These are phyloP conservation scores for Pachymerium ferrugineum DNA, from an alignment of 2,888 invertebrate species.

Conservation along the genomic window DNA sequence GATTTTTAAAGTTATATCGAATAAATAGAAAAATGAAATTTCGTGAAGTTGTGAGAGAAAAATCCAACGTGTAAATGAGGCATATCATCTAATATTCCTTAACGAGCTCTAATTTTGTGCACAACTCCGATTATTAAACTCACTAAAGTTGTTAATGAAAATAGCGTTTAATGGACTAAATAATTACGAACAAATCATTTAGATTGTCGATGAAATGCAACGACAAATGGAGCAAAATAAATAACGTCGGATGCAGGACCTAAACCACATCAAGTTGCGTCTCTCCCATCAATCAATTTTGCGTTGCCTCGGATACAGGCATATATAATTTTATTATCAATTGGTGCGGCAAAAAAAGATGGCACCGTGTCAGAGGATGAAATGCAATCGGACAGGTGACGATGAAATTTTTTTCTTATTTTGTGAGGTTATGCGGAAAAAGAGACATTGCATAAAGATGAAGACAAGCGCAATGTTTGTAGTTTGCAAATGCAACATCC, in stretches of 20 bases:
- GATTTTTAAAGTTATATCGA: neutral
- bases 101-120: constrained; percentile 23
- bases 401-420: too few relatives aligned
- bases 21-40: too few relatives aligned
- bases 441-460: constrained; percentile 13
- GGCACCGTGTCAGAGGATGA: neutral
- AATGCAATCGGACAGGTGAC: neutral
- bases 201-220: neutral
- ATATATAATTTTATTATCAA: neutral
- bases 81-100: neutral
- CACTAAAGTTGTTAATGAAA: neutral
- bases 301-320: neutral
- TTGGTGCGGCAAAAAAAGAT: neutral
- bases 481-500: constrained; percentile 18
- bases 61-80: constrained; percentile 7
- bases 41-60: too few relatives aligned
- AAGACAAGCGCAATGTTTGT: constrained; percentile 18
- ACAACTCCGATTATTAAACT: constrained; percentile 21
- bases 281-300: neutral
- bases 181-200: neutral
- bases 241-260: too few relatives aligned
- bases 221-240: neutral
- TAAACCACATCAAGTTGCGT: too few relatives aligned
- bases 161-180: neutral
- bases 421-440: too few relatives aligned